Conservation (phyloP, 30 jellyfish, hydroid and myxozoan species). For the Rhopilema esculentum region DNA sequence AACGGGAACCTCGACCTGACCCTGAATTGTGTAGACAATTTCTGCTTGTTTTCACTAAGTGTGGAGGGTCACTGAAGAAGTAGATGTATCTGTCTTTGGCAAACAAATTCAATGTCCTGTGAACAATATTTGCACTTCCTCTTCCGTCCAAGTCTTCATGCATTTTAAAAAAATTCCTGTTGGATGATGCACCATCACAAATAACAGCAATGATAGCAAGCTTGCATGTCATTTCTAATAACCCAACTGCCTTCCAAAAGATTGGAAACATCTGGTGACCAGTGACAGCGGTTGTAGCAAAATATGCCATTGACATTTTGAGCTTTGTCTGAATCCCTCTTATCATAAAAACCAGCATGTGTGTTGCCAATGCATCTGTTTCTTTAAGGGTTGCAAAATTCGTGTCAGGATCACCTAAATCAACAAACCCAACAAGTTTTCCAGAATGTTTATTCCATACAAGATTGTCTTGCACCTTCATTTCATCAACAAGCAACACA, state of each 20-base stretch:
- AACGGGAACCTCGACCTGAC: conserved; percentile 5
- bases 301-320: conserved; percentile 34
- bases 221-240: conserved; percentile 10
- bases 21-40: conserved; percentile 37
- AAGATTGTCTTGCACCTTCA: conserved; percentile 41
- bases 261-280: conserved; percentile 27
- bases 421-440: conserved; percentile 50
- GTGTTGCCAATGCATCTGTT: conserved; percentile 56
- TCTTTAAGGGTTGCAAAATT: conserved; percentile 67
- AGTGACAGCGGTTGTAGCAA: conserved; percentile 60
- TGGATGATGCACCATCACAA: conserved; percentile 52
- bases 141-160: not conserved
- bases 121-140: not conserved
- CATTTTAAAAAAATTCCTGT: conserved; percentile 11
- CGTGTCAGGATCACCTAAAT: conserved; percentile 42
- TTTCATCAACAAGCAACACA: conserved; percentile 34
- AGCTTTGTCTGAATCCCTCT: conserved; percentile 36
- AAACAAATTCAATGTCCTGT: conserved; percentile 13
- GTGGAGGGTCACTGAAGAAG: conserved; percentile 39
- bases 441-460: conserved; percentile 55
- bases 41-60: conserved; percentile 45
- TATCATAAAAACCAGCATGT: conserved; percentile 53
- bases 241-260: conserved; percentile 20
- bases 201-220: conserved; percentile 31
- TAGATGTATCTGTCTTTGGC: conserved; percentile 37